Conservation (phyloP, 2,888 invertebrate genomes). For the Dasypogon diadema region DNA sequence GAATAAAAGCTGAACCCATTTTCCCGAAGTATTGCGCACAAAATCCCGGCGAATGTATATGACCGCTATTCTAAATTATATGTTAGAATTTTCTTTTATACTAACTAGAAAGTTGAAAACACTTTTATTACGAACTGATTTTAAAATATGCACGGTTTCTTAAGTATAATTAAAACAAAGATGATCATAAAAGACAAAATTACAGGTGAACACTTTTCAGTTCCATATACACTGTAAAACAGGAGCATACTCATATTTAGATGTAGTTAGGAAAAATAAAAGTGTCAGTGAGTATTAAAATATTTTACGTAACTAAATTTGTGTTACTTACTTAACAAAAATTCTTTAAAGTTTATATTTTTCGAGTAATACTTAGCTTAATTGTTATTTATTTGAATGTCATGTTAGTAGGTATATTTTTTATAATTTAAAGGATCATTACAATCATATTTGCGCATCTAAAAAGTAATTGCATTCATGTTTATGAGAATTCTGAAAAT, state of each 20-base stretch:
- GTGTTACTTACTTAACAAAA: slow-evolving; percentile 35
- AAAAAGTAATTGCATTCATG: slow-evolving; percentile 1
- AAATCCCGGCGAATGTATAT: slow-evolving; percentile 69
- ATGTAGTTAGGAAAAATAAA: slow-evolving; percentile 10
- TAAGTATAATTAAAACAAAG: slow-evolving; percentile 12
- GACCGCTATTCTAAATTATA: slow-evolving; percentile 60
- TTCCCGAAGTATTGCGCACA: slow-evolving; percentile 69
- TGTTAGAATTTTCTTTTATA: slow-evolving; percentile 18
- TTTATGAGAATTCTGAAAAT: slow-evolving; percentile 19
- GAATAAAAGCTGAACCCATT: slow-evolving; percentile 67
- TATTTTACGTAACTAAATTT: slow-evolving; percentile 42
- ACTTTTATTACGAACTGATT: slow-evolving; percentile 27
- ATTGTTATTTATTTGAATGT: slow-evolving; percentile 25
- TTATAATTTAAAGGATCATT: slow-evolving; percentile 31
- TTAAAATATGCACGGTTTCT: slow-evolving; percentile 40
- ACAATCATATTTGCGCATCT: background rate
- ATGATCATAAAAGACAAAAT: slow-evolving; percentile 14
- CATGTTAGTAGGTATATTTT: slow-evolving; percentile 24
- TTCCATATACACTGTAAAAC: background rate
- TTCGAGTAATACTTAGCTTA: slow-evolving; percentile 14
- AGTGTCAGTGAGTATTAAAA: slow-evolving; percentile 25
- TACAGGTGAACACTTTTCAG: background rate
- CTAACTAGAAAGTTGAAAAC: background rate
- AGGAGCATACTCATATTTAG: background rate
- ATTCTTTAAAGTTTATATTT: slow-evolving; percentile 32